These are phyloP conservation scores for Echeneis naucrates DNA, from an alignment of 2,797 vertebrate genomes.

Conservation along the genomic window DNA sequence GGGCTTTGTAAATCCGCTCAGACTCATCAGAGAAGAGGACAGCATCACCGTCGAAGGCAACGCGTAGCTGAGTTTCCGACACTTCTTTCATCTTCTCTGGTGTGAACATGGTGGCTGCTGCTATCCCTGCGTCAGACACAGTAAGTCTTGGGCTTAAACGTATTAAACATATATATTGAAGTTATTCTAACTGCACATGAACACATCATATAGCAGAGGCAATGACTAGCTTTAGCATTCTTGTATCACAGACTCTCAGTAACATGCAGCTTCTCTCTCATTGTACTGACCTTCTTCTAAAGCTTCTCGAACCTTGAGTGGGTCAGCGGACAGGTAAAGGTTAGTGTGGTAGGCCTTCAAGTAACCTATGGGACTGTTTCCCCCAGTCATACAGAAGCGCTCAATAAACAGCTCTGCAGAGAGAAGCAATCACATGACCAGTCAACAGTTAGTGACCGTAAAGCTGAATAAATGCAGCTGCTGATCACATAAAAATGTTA, in stretches of 20 bases:
- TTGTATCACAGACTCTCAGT: not conserved
- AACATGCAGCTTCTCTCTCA: not conserved
- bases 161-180: not conserved
- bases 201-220: not conserved
- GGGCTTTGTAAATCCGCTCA: constrained; percentile 92
- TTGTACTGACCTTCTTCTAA: constrained; percentile 90
- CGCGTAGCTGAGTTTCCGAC: constrained; percentile 91
- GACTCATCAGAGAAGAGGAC: constrained; percentile 97
- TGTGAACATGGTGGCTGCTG: constrained; percentile 95
- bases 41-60: constrained; percentile 94
- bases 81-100: constrained; percentile 88
- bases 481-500: not conserved
- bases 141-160: not conserved
- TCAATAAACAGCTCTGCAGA: constrained; percentile 91
- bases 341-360: constrained; percentile 97
- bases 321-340: constrained; percentile 94
- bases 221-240: not conserved
- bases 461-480: not conserved
- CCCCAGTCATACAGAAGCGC: constrained; percentile 97
- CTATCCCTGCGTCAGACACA: constrained; percentile 85
- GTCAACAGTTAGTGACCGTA: not conserved
- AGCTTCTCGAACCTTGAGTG: constrained; percentile 92
- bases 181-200: not conserved
- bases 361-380: constrained; percentile 95
- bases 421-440: constrained; percentile 15